Percentiles rank a stretch among this genome's conserved stretches.
Conservation (phyloP, 1,140 invertebrate species). For the Trissolcus basalis region DNA sequence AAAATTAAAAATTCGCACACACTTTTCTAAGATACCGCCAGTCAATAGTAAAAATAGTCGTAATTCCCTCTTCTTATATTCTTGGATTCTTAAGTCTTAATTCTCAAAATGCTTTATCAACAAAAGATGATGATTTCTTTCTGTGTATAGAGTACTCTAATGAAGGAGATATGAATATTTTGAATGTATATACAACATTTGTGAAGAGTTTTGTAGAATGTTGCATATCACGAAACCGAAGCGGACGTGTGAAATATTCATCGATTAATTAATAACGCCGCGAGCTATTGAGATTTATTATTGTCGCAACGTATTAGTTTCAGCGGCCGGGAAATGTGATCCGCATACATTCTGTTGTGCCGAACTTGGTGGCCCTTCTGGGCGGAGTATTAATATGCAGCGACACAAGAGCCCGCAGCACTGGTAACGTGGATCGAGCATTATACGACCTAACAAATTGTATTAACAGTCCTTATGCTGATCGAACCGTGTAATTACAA, state of each 20-base stretch:
- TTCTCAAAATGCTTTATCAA: no score
- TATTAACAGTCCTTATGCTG: slow-evolving; percentile 58
- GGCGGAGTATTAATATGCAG: slow-evolving; percentile 57
- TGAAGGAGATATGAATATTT: no score
- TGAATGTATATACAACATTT: no score
- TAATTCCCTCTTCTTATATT: no score
- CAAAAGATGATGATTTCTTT: no score
- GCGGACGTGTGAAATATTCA: slow-evolving; percentile 34
- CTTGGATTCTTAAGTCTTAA: no score
- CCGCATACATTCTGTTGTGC: slow-evolving; percentile 46
- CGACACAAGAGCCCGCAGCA: slow-evolving; percentile 49
- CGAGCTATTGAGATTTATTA: slow-evolving; percentile 41
- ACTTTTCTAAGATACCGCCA: no score
- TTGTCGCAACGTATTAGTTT: slow-evolving; percentile 48
- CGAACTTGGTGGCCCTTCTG: slow-evolving; percentile 42
- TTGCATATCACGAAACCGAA: slow-evolving; percentile 6
- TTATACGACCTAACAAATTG: slow-evolving; percentile 58
- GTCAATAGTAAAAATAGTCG: no score
- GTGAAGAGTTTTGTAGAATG: no score
- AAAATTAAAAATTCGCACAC: no score
- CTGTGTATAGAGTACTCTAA: no score
- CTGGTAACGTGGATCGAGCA: slow-evolving; percentile 45
- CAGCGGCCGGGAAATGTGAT: slow-evolving; percentile 47
- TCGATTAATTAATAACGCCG: slow-evolving; percentile 36
- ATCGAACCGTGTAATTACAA: slow-evolving; percentile 58